Base-by-base conservation (phyloP, 2,113 vertebrate genomes). In the Dromiciops gliroides region DNA sequence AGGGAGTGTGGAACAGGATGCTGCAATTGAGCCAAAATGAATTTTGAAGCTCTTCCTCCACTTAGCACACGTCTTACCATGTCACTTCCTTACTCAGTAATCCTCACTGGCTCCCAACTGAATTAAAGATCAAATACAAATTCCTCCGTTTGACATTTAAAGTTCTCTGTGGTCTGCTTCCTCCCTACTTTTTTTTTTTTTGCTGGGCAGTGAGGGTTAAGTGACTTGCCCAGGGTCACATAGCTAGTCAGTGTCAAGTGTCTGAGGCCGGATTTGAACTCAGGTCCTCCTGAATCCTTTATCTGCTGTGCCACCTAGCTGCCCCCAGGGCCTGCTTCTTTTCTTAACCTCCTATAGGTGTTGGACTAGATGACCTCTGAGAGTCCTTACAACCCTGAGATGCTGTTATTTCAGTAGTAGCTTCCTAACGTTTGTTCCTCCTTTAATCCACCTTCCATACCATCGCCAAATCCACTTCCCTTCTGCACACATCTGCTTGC, bases 21-120 rank as follows among this genome's bases (percentile, higher is more conserved):
- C 91, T 89, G 92, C 0, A 95, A 91, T 92, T 83, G n/a, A 96
- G 89, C 50, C 88, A 50, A 94, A 11, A 67, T 60, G 0, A 56
- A 93, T 95, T 97, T 95, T 95, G 60, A 95, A 26, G 48, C 93
- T 90, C 89, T 92, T 67, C 56, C 31, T 37, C 28, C 4, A 31
- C 56, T 67, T 31, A 67, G 56, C 56, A 37, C 56, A 83, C 49
- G 47, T 90, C 94, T 89, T 93, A 14, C 49, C 52, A 0, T n/a
- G 24, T 90, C 48, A 94, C 51, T 26, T 89, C 6, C 24, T 28
- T 90, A 48, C 56, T 12, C 11, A 12, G 11, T 10, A 67, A 67
- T 37, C 31, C 56, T 67, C 56, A 14, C 28, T 67, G 56, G 56
- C 56, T 37, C 28, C 56, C 56, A 37, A 3, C 56, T 67, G 31